Evolutionary conservation across 2,113 vertebrate genomes (phyloP).

Genomic region (Grammomys dolichurus): DNA sequence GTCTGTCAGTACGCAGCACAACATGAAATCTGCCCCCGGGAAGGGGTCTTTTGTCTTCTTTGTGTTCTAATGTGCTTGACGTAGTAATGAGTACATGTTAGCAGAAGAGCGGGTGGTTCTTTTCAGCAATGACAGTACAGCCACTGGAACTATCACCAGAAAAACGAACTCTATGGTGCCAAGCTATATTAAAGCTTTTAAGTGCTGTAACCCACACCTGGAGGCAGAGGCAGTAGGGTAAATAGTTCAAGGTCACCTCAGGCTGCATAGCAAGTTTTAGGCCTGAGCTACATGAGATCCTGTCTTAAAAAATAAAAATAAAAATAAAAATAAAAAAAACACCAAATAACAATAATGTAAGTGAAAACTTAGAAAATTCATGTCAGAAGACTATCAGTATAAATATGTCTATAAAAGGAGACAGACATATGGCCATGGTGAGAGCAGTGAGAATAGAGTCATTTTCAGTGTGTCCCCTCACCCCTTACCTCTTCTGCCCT

Average conservation of each 20-base stretch:
- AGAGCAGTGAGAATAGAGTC: background rate
- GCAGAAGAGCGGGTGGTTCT: background rate
- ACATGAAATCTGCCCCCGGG: background rate
- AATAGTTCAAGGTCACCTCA: background rate
- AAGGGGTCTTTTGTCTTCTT: background rate
- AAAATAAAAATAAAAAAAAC: background rate
- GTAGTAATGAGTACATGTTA: no score
- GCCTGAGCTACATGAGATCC: background rate
- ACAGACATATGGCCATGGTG: background rate
- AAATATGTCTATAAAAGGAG: background rate
- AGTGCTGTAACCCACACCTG: background rate
- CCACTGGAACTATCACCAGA: background rate
- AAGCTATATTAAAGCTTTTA: background rate
- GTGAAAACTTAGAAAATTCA: background rate
- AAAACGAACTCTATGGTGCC: background rate
- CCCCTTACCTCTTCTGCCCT: background rate
- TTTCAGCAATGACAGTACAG: background rate
- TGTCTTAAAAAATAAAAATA: background rate
- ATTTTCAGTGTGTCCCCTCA: background rate
- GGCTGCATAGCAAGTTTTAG: background rate
- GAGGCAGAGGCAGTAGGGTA: background rate
- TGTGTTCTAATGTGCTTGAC: background rate
- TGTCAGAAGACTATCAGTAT: background rate
- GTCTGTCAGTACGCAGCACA: no score
- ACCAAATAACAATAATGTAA: background rate